Evolutionary conservation across 2,113 vertebrate genomes (phyloP), one percentile per base, ranked within the genome.

Genomic region (Tor tambroides): DNA sequence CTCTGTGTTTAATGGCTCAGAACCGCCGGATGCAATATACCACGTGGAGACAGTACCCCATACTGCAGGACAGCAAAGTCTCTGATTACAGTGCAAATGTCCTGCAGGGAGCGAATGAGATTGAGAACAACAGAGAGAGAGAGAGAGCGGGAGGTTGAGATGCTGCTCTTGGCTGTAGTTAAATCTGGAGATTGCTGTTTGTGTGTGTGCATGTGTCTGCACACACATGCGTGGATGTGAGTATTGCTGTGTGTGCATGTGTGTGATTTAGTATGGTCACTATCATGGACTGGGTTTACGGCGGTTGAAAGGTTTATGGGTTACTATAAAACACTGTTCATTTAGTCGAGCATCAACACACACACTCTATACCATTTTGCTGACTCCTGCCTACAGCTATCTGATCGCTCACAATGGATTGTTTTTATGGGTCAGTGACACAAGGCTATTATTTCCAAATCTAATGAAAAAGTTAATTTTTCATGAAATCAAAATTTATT

Each of bases 271-370:
- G 54, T 63, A 63, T 6, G 0, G 78, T 7, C 6, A 5, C 43
- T 56, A 26, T 76, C 71, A 69, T 77, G 41, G 59, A 41, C 23
- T 61, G 56, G 41, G 56, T 82, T 76, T 63, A 83, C n/a, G 6
- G 30, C n/a, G 49, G 80, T 82, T 83, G 80, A 83, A 35, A 83
- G 79, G 71, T 76, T 82, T 74, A 77, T 77, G 75, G 63, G 41
- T 67, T 63, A 28, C 56, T 26, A 21, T 67, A 84, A 84, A 84
- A 35, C 11, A 51, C 21, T 15, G 9, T 69, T 74, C 54, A 63
- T 80, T 86, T 74, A 75, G 67, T 69, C 30, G 5, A 11, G 11
- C 46, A 17, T 83, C 41, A 49, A 65, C 21, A 71, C 30, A 51
- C 30, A 8, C 19, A 51, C 43, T 30, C 26, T 51, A 23, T 51